Conservation (phyloP, 2,113 vertebrate genomes). For the Hoplias malabaricus region DNA sequence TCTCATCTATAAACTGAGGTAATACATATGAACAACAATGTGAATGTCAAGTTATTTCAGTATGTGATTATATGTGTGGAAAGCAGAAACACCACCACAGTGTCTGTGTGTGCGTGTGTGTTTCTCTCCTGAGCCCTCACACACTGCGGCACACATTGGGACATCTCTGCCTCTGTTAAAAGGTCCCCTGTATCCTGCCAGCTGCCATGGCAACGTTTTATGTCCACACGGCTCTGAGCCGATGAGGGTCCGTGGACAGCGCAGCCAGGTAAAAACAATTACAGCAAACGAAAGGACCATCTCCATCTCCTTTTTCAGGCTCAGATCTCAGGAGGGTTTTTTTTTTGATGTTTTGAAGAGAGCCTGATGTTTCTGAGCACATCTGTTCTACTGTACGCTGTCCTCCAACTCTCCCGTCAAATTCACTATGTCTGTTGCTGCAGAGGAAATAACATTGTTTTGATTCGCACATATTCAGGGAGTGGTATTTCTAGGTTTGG, state of each 20-base stretch:
- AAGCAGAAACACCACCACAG: neutral
- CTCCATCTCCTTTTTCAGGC: neutral
- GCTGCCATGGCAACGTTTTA: constrained; percentile 38
- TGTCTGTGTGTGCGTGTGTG: no score
- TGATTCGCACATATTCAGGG: neutral
- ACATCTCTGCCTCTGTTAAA: neutral
- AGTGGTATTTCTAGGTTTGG: neutral
- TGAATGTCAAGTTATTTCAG: neutral
- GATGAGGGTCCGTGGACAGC: neutral
- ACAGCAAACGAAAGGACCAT: neutral
- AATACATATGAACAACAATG: neutral
- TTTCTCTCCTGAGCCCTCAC: neutral
- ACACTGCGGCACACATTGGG: neutral
- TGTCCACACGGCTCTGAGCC: neutral
- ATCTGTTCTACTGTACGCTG: neutral
- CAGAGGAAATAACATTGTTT: neutral
- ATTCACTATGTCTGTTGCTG: neutral
- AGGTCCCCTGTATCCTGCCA: constrained; percentile 11
- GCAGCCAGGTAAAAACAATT: constrained; percentile 11
- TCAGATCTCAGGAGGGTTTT: neutral
- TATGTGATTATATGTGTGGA: neutral
- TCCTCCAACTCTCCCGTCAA: neutral
- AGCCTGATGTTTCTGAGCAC: neutral
- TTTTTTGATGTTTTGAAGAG: neutral
- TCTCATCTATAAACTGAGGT: neutral